Base-by-base conservation (phyloP, 2,797 vertebrate genomes). In the Tolypeutes matacus region DNA sequence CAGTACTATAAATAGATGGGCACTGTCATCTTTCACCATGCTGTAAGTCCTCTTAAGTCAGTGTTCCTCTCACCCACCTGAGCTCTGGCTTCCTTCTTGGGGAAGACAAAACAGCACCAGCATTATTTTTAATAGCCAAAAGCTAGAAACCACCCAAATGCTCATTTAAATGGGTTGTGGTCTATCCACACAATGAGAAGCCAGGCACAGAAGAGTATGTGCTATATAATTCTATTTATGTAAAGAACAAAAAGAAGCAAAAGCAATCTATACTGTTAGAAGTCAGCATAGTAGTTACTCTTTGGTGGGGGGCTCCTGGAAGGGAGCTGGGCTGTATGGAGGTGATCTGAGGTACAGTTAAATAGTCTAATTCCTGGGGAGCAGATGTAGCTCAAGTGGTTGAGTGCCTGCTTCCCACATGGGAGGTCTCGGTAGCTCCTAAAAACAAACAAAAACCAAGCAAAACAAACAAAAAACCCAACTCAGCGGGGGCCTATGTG, bases 91-190 rank as follows among this genome's bases (percentile, higher is more conserved):
- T 88, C 77, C 88, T 73, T 91, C 56, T 73, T 23, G 31, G 0
- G 39, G 5, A 18, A 92, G n/a, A 77, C 46, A 76, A n/a, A 70
- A 15, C n/a, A 49, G 31, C 31, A 62, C 49, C 42, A 69, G 15
- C 42, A 87, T 70, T 64, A 81, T 73, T 75, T 75, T 90, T 81
- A 81, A 90, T 39, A 65, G 56, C n/a, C 51, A 42, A 65, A 94
- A 78, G 69, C 49, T 42, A 88, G 91, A 86, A 86, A 70, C 42
- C 34, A 64, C 27, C 42, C 72, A 73, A 90, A 72, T 20, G 27
- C 4, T 3, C 65, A 88, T 49, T 46, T 27, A 67, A 64, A 60
- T 25, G 64, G 89, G 27, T 87, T 29, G 15, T 18, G 36, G 31
- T n/a, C 67, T 84, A 2, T n/a, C 72, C 39, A 75, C 20, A 60